Base-by-base conservation (phyloP, 2,797 vertebrate species). In the Threskiornis aethiopicus region DNA sequence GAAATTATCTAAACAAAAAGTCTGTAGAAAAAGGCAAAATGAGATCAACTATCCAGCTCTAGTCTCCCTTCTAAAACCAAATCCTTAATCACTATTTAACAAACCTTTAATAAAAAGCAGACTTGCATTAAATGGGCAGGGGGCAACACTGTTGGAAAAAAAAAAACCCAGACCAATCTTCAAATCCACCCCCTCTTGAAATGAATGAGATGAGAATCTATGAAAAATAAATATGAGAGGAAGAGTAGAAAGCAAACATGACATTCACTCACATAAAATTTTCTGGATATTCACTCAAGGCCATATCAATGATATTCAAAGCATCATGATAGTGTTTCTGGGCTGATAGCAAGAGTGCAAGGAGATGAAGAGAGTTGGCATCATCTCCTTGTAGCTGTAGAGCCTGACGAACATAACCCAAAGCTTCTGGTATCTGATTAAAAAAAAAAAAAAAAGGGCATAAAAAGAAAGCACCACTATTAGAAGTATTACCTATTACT, bases 281-380 rank as follows among this genome's bases (percentile, higher is more conserved):
- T 97, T 99, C 99, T 0, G 99, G 99, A 88, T 99, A 99, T 98
- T 99, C 99, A 6, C 99, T 99, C 91, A 99, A 98, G 77, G 99
- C 99, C 99, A 99, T 99, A 97, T 99, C 99, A n/a, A 99, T 99
- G 93, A 99, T 99, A 96, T 99, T 99, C 93, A 99, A 98, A 28
- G 98, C 99, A 13, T 99, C 99, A 3, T 99, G 99, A 97, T 99
- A 99, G 97, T 99, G 99, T 96, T 99, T 99, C 98, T 99, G 99
- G 8, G 99, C 99, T 5, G 99, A 99, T 9, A 99, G 98, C 78
- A 99, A 96, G 95, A 99, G 98, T 17, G 99, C 99, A 80, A 99
- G 99, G 88, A 99, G 99, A 96, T 99, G 99, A 92, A 99, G 98
- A 55, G 99, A 99, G 98, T 99, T 99, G 94, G 99, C 99, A 44